These are phyloP conservation scores for Pseudorhiza aurosa DNA, from an alignment of 30 jellyfish, hydroid and myxozoan species.

Conservation along the genomic window DNA sequence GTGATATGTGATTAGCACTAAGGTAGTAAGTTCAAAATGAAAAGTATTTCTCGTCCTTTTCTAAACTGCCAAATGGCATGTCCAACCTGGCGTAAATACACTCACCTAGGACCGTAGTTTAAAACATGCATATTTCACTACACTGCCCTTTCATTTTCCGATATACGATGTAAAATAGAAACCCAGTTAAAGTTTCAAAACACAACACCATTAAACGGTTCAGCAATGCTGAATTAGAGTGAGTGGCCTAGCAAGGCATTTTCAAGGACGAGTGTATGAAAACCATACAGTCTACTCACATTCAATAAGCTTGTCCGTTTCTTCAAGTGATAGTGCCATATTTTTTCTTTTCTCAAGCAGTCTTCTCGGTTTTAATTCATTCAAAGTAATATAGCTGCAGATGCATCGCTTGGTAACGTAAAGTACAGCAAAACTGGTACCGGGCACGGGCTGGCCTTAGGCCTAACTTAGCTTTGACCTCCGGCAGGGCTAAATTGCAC, in stretches of 20 bases:
- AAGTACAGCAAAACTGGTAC: background rate
- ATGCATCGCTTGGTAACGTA: conserved; percentile 1
- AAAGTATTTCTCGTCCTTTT: no score
- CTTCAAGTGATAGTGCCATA: conserved; percentile 77
- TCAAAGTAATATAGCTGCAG: background rate
- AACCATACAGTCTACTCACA: conserved; percentile 11
- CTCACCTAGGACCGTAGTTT: no score
- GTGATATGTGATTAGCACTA: no score
- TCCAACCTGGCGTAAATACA: no score
- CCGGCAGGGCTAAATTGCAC: no score
- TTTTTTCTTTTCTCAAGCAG: background rate
- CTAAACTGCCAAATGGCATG: no score
- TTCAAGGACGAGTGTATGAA: no score
- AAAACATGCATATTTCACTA: no score
- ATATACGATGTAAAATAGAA: background rate
- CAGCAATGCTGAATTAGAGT: background rate
- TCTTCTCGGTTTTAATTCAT: background rate
- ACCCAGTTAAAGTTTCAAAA: background rate
- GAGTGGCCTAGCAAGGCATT: no score
- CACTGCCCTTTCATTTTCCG: no score
- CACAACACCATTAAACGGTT: background rate
- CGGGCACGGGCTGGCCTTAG: background rate
- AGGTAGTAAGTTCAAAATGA: no score
- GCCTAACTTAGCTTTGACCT: background rate
- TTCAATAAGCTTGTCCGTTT: conserved; percentile 64